These are phyloP conservation scores for Hypotaenidia philippensis DNA, from an alignment of 2,797 vertebrate species.

Conservation along the genomic window DNA sequence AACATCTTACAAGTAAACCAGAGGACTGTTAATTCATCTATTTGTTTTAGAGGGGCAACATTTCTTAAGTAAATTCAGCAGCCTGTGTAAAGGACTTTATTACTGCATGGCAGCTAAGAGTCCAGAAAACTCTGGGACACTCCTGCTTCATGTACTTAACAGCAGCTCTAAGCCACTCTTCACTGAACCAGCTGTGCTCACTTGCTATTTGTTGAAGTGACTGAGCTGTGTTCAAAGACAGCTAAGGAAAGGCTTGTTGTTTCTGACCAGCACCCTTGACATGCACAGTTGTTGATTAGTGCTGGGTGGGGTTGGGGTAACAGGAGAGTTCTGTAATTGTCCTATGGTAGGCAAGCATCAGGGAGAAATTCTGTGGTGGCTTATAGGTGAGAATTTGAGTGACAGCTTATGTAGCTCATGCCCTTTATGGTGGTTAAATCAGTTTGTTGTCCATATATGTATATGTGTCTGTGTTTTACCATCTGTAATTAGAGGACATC, in stretches of 20 bases:
- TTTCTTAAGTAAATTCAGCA: background rate
- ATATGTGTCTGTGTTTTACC: background rate
- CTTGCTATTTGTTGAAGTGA: background rate
- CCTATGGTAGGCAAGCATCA: background rate
- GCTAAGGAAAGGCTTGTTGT: background rate
- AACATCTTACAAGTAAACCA: background rate
- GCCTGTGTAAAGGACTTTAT: background rate
- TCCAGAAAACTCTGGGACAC: background rate
- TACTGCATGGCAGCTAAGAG: background rate
- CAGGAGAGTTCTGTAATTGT: background rate
- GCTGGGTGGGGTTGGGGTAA: rapidly evolving
- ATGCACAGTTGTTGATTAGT: background rate
- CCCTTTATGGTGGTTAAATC: background rate
- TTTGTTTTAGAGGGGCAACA: background rate
- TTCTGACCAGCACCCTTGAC: background rate
- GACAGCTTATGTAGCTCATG: background rate
- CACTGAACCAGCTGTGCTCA: background rate
- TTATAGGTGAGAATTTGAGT: background rate
- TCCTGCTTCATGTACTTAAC: background rate
- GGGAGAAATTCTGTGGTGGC: background rate
- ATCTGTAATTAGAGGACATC: background rate
- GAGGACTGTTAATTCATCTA: background rate
- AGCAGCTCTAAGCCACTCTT: background rate
- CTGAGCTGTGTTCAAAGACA: background rate
- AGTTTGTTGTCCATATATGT: background rate